Percentiles rank a stretch among this genome's conserved stretches.
phyloP scores from a whole-genome alignment of 2,888 invertebrate species.

The Rotaria macrura region DNA sequence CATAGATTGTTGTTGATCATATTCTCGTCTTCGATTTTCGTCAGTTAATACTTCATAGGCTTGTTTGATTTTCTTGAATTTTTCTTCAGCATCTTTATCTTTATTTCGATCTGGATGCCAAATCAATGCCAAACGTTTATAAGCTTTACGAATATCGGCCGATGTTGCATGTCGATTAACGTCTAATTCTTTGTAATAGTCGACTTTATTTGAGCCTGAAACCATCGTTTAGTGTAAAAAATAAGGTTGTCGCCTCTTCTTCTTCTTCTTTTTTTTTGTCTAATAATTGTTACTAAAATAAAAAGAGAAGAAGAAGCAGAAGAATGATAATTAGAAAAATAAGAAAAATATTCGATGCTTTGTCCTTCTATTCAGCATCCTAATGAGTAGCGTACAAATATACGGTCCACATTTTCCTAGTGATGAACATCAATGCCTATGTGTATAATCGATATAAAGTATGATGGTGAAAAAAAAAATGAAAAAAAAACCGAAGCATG shows the following conservation, averaged over 20 bases:
- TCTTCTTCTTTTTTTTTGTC: too few relatives aligned
- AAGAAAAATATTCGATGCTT: not conserved
- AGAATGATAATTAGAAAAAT: not conserved
- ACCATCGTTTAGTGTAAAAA: not conserved
- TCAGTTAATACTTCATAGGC: not conserved
- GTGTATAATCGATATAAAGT: not conserved
- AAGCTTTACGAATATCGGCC: not conserved
- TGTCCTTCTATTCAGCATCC: not conserved
- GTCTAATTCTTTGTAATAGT: constrained; percentile 15
- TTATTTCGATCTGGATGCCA: constrained; percentile 20
- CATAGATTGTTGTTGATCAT: not conserved
- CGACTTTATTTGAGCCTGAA: not conserved
- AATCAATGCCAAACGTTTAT: not conserved
- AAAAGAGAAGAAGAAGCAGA: too few relatives aligned
- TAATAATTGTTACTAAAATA: too few relatives aligned
- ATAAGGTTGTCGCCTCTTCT: too few relatives aligned
- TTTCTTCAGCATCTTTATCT: not conserved
- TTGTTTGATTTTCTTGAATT: constrained; percentile 9
- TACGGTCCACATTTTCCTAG: not conserved
- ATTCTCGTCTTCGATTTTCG: not conserved
- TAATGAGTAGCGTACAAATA: not conserved
- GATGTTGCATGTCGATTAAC: not conserved
- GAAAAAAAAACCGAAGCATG: not conserved
- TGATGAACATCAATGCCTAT: not conserved
- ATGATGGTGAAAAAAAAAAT: not conserved